Conservation (phyloP, 2,888 invertebrate species). For the Drosophila macrothrix region DNA sequence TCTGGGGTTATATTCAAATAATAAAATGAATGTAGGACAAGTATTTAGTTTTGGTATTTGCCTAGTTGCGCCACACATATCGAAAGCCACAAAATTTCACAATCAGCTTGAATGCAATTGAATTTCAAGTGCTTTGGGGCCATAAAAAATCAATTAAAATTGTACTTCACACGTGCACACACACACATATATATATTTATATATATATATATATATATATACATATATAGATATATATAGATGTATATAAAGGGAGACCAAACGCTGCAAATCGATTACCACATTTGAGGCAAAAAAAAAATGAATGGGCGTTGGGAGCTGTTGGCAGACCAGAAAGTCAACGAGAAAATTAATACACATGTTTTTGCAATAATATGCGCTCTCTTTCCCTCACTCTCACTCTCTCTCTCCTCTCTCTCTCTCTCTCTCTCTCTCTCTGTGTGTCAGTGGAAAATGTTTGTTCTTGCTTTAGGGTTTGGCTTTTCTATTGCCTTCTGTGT, state of each 20-base stretch:
- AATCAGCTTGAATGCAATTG: conserved; percentile 50
- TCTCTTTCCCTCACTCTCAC: neutral
- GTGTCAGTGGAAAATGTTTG: conserved; percentile 11
- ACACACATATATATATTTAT: neutral
- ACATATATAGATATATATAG: neutral
- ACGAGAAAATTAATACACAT: conserved; percentile 73
- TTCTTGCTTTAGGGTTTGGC: conserved; percentile 18
- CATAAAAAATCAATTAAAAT: conserved; percentile 75
- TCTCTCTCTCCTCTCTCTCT: neutral
- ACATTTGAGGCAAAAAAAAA: conserved; percentile 23
- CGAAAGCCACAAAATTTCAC: conserved; percentile 22
- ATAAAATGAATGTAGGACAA: neutral
- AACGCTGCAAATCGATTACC: conserved; percentile 47
- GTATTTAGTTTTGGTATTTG: conserved; percentile 3
- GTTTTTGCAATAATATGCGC: conserved; percentile 57
- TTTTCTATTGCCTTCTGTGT: conserved; percentile 33
- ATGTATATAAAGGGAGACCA: neutral
- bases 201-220: conserved; percentile 10
- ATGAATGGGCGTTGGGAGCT: conserved; percentile 33
- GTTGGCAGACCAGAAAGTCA: conserved; percentile 55
- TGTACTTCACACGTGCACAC: conserved; percentile 57
- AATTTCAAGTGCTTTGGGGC: conserved; percentile 46
- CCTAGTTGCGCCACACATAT: neutral
- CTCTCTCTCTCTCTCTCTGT: neutral
- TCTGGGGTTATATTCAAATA: neutral